phyloP scores from a whole-genome alignment of 2,113 vertebrate species.

The Limnothrissa miodon region DNA sequence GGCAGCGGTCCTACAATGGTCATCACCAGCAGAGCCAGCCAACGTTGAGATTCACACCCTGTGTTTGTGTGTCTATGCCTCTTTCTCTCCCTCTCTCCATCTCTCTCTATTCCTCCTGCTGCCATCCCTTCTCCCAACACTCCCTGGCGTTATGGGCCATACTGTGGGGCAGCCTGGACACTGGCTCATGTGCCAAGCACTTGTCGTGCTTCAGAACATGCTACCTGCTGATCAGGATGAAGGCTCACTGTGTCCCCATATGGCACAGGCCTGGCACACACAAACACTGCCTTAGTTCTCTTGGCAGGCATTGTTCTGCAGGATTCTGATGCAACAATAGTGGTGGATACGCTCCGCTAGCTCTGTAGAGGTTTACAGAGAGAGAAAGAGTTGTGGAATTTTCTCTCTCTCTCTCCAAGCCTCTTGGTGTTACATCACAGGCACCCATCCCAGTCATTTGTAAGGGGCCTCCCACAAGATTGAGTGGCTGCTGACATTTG shows the following conservation, averaged over 20 bases:
- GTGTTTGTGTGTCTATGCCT: not conserved
- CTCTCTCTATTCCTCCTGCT: not conserved
- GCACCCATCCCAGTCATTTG: constrained; percentile 4
- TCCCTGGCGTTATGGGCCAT: constrained; percentile 25
- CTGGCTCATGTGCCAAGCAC: constrained; percentile 44
- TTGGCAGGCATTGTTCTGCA: not conserved
- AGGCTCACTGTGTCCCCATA: constrained; percentile 67
- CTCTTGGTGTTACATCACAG: not conserved
- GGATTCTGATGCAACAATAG: constrained; percentile 3
- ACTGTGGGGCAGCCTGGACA: constrained; percentile 51
- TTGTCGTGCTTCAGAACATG: constrained; percentile 63
- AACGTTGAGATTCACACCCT: not conserved
- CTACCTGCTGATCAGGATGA: constrained; percentile 67
- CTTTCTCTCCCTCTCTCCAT: not conserved
- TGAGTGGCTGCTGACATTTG: constrained; percentile 10
- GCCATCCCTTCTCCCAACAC: not conserved
- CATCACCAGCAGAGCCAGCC: not conserved
- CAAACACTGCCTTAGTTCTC: constrained; percentile 8
- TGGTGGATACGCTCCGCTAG: not conserved
- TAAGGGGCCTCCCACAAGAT: not conserved
- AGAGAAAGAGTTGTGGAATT: not conserved
- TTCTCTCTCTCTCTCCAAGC: not conserved
- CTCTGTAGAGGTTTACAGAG: not conserved
- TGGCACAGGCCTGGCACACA: constrained; percentile 56
- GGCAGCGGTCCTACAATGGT: not conserved